Conservation (phyloP, 1,140 invertebrate species). For the Microplitis mediator region DNA sequence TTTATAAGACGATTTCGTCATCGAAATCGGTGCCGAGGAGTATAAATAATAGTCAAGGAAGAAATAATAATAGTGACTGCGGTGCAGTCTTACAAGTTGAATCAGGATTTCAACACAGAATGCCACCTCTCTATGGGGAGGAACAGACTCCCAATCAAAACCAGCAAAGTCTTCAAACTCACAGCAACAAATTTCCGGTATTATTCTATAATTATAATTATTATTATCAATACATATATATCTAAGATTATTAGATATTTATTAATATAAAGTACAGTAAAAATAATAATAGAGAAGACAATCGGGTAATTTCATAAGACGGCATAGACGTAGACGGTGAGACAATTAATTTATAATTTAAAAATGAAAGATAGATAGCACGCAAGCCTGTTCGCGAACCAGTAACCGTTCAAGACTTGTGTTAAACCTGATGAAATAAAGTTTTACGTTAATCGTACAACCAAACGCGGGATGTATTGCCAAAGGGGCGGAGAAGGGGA, state of each 20-base stretch:
- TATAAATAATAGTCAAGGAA: constrained; percentile 13
- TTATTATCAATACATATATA: not conserved
- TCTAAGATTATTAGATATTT: too few relatives aligned
- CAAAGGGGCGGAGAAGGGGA: not conserved
- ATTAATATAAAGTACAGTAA: too few relatives aligned
- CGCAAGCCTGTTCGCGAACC: not conserved
- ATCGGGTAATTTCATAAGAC: constrained; percentile 12
- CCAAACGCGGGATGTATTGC: not conserved
- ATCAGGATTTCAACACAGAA: constrained; percentile 55
- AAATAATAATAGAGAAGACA: not conserved
- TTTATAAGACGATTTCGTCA: constrained; percentile 67
- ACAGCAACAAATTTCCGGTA: constrained; percentile 81
- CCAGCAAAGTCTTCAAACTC: constrained; percentile 70
- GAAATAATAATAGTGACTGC: constrained; percentile 44
- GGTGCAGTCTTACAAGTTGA: constrained; percentile 49
- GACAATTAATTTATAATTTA: constrained; percentile 22
- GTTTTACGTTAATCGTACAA: constrained; percentile 51
- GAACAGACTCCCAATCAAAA: constrained; percentile 58
- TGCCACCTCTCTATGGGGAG: constrained; percentile 59
- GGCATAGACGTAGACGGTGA: constrained; percentile 2
- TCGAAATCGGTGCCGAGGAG: constrained; percentile 62
- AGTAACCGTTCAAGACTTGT: not conserved
- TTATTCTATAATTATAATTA: constrained; percentile 16
- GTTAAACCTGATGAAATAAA: constrained; percentile 42
- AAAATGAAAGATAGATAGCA: not conserved